Percentiles rank a stretch among this genome's conserved stretches.
Conservation (phyloP, 2,113 vertebrate species). For the Malurus alboscapulatus region DNA sequence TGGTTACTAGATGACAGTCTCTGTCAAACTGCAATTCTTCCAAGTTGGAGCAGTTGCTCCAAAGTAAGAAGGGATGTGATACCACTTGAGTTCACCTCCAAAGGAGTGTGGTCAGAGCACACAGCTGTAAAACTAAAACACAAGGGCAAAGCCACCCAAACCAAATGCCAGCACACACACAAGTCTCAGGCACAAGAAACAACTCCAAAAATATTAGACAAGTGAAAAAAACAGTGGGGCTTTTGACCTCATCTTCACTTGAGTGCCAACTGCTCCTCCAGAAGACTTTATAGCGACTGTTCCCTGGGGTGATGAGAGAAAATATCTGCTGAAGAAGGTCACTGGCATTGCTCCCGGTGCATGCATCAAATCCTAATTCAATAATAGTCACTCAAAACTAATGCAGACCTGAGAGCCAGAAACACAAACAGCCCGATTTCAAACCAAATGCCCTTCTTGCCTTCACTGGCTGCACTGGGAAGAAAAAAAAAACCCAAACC, state of each 20-base stretch:
- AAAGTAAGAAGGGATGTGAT: neutral
- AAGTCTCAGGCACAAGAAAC: neutral
- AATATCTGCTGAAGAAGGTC: neutral
- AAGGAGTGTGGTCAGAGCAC: neutral
- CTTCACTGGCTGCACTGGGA: neutral
- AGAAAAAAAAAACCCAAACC: neutral
- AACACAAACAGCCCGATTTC: neutral
- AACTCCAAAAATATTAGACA: neutral
- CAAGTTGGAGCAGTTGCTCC: neutral
- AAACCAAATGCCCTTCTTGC: neutral
- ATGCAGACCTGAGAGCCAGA: neutral
- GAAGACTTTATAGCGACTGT: neutral
- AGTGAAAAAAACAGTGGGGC: neutral
- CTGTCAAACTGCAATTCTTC: neutral
- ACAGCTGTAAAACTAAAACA: neutral
- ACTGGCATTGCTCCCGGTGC: neutral
- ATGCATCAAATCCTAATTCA: neutral
- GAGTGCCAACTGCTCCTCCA: neutral
- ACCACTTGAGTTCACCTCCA: neutral
- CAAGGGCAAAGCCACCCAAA: neutral
- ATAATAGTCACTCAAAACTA: neutral
- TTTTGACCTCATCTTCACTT: neutral
- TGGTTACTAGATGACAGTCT: neutral
- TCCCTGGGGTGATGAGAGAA: neutral
- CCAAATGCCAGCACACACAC: neutral